Evolutionary conservation across 1,140 invertebrate species (phyloP).

Genomic region (Telenomus remus): DNA sequence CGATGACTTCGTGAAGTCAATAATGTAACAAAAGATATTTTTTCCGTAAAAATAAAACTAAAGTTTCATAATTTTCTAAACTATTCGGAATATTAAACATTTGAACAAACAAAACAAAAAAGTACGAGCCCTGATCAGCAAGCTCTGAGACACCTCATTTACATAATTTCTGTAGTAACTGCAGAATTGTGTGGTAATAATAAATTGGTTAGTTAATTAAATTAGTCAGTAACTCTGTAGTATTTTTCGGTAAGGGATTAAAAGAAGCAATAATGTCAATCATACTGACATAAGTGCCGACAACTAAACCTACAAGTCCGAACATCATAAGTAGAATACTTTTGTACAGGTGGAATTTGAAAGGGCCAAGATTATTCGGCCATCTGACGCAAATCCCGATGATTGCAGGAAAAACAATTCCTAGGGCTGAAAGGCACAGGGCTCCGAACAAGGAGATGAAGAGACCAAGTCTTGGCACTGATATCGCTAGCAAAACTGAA

Average conservation of each 20-base stretch:
- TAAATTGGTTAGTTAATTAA: no score
- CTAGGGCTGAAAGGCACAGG: constrained; percentile 87
- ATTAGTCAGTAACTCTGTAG: no score
- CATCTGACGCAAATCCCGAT: constrained; percentile 84
- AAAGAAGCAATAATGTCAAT: constrained; percentile 47
- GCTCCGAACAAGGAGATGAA: constrained; percentile 95
- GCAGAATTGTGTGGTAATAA: no score
- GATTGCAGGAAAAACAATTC: constrained; percentile 92
- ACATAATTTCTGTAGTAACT: no score
- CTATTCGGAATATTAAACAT: no score
- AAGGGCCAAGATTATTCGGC: constrained; percentile 72
- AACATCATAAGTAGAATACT: constrained; percentile 83
- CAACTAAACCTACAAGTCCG: constrained; percentile 80
- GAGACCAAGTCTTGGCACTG: constrained; percentile 88
- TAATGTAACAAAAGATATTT: no score
- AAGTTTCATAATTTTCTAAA: no score
- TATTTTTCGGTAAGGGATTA: constrained; percentile 18
- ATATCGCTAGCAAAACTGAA: constrained; percentile 85
- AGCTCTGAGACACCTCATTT: neutral
- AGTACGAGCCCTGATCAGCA: no score
- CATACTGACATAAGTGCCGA: constrained; percentile 83
- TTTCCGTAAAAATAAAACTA: no score
- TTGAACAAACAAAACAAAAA: no score
- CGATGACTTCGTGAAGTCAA: neutral
- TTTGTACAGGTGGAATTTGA: constrained; percentile 77